These are phyloP conservation scores for Australoheros facetus DNA, from an alignment of 2,797 vertebrate genomes.

Conservation along the genomic window DNA sequence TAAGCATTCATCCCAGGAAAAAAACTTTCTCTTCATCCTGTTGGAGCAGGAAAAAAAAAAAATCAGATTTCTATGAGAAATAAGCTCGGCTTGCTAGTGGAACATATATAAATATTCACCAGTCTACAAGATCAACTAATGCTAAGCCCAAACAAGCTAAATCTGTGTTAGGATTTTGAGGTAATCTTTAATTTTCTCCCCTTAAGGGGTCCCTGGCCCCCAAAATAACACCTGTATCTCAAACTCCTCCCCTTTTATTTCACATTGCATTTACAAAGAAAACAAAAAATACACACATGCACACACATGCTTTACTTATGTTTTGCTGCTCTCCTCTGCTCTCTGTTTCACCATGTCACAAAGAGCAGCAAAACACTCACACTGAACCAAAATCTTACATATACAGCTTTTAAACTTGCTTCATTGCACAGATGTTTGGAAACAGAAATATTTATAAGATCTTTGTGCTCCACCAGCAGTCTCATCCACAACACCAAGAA, in stretches of 20 bases:
- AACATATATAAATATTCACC: background rate
- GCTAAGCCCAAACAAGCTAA: background rate
- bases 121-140: background rate
- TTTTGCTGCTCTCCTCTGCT: background rate
- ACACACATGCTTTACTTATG: background rate
- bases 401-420: background rate
- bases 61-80: background rate
- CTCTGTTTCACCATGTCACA: background rate
- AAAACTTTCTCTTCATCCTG: conserved; percentile 98
- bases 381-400: background rate
- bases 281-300: too few species aligned
- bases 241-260: background rate
- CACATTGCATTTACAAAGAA: too few species aligned
- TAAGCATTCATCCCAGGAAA: conserved; percentile 97
- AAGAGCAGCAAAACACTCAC: background rate
- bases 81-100: background rate
- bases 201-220: background rate
- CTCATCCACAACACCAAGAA: background rate
- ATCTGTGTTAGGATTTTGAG: background rate
- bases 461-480: background rate
- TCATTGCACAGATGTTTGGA: background rate
- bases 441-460: background rate
- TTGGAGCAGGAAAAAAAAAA: background rate
- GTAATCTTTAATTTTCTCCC: background rate
- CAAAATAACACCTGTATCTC: background rate